Evolutionary conservation across 2,888 invertebrate species (phyloP), one percentile per base, ranked within the genome.

Genomic region (Morpho achilles): DNA sequence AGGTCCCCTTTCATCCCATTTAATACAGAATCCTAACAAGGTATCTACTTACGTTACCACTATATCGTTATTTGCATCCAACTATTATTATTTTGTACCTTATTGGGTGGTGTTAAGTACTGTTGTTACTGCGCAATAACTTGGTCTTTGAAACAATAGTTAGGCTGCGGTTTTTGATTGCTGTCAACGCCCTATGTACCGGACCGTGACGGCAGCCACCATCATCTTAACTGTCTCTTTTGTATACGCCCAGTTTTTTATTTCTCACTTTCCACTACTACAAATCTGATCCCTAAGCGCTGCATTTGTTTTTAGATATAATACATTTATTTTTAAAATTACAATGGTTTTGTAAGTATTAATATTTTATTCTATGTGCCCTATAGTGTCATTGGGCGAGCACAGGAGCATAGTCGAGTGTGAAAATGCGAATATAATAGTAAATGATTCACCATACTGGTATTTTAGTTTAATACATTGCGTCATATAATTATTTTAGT

Each of bases 181-280:
- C 74, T 82, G 87, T 88, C 87, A 86, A 85, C 83, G 87, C 71
- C 82, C 84, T 72, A 72, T 59, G 69, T 64, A 76, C 65, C 82
- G 75, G 77, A 79, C 80, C 84, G 70, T 82, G 79, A 79, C 84
- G 75, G 69, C 67, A 67, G 71, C 71, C 72, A 67, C 55, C 65
- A 60, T 57, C 59, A 61, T 63, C 63, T 63, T 63, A 63, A 63
- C 63, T 63, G 63, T 63, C 63, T 63, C 63, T 61, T 61, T 61
- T 60, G 63, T 63, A 48, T 58, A 58, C 56, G 49, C 49, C 39
- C 16, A 60, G 43, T 53, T 51, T 50, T 23, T 50, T 53, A 60
- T 49, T 59, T 63, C 63, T 63, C 61, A 61, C 59, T 59, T 63
- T 61, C 56, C 56, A 40, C 44, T 54, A 16, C 9, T 50, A 57